Evolutionary conservation across 2,113 vertebrate species (phyloP).

Genomic region (Casuarius casuarius): DNA sequence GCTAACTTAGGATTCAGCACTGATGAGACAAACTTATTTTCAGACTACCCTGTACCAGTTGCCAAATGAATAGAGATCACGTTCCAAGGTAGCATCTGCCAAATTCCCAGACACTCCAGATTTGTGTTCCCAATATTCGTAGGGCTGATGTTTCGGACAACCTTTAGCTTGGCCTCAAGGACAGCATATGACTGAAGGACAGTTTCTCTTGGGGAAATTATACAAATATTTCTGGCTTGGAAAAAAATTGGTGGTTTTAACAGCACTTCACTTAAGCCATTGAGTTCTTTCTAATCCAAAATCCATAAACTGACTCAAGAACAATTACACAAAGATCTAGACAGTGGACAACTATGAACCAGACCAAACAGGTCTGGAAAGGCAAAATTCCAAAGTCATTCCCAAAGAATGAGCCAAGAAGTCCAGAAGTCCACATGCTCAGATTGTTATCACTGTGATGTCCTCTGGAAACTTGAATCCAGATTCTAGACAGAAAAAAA

Average conservation of each 20-base stretch:
- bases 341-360: not conserved
- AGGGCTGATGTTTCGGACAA: not conserved
- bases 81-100: not conserved
- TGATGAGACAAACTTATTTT: not conserved
- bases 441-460: not conserved
- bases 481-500: not conserved
- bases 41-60: not conserved
- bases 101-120: not conserved
- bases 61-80: not conserved
- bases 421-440: not conserved
- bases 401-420: not conserved
- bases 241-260: not conserved
- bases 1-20: not conserved
- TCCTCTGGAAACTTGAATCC: rapidly evolving
- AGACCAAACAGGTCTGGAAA: not conserved
- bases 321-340: not conserved
- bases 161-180: not conserved
- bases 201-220: not conserved
- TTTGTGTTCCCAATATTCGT: not conserved
- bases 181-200: not conserved
- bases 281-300: not conserved
- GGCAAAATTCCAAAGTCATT: not conserved
- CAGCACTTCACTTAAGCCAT: not conserved
- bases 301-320: not conserved
- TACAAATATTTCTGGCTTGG: not conserved